Conservation (phyloP, 2,888 invertebrate genomes). For the Heteromurus nitidus region DNA sequence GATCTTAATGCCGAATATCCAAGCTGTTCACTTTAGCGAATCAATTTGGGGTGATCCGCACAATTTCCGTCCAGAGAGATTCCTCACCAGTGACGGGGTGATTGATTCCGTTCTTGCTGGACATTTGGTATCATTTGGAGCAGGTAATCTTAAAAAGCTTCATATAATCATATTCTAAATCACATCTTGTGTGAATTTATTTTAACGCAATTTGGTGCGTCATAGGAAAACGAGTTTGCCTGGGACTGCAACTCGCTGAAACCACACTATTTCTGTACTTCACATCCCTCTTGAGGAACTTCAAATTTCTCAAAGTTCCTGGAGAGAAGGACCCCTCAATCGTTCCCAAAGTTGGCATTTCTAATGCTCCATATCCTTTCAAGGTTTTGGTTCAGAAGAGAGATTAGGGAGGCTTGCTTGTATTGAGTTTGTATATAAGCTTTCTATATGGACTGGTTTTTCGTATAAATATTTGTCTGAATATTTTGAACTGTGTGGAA, state of each 20-base stretch:
- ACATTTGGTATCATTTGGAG: constrained; percentile 39
- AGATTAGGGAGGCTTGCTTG: too few relatives aligned
- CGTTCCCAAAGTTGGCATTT: constrained; percentile 79
- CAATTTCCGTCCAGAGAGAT: constrained; percentile 53
- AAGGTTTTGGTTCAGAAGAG: background rate
- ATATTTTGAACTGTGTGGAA: too few relatives aligned
- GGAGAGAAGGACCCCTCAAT: constrained; percentile 76
- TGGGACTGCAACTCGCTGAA: constrained; percentile 81
- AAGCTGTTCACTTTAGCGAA: constrained; percentile 17
- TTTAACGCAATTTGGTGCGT: constrained; percentile 21
- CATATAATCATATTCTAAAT: background rate
- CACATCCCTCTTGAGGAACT: constrained; percentile 79
- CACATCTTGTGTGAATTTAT: background rate
- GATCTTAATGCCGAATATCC: constrained; percentile 32
- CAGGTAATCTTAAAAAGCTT: constrained; percentile 11
- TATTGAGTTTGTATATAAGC: too few relatives aligned
- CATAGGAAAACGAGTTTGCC: constrained; percentile 81
- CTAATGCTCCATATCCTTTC: constrained; percentile 79
- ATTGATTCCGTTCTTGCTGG: constrained; percentile 3
- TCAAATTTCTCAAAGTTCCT: constrained; percentile 77
- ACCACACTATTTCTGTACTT: constrained; percentile 80
- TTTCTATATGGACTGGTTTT: too few relatives aligned
- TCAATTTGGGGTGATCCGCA: constrained; percentile 51
- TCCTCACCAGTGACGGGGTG: constrained; percentile 26
- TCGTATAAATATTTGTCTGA: too few relatives aligned